These are phyloP conservation scores for Manacus vitellinus DNA, from an alignment of 2,113 vertebrate genomes.

Conservation along the genomic window DNA sequence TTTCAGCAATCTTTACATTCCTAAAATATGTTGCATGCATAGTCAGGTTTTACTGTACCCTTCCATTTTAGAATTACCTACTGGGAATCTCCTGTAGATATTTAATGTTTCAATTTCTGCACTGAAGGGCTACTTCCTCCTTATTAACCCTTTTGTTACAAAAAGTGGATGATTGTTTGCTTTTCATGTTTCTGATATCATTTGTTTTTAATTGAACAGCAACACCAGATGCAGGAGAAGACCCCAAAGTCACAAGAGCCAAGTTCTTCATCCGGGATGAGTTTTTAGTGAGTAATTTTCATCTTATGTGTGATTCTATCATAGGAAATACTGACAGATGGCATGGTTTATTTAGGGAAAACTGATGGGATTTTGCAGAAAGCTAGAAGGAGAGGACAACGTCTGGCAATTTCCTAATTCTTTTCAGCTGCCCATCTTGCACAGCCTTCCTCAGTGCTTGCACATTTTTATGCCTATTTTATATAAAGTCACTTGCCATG, in stretches of 20 bases:
- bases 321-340: conserved; percentile 33
- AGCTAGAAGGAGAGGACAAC: not conserved
- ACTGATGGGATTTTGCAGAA: not conserved
- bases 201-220: conserved; percentile 76
- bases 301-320: not conserved
- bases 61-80: not conserved
- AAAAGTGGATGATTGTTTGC: not conserved
- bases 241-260: conserved; percentile 96
- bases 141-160: not conserved
- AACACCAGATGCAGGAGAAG: conserved; percentile 94
- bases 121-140: not conserved
- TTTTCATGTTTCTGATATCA: not conserved
- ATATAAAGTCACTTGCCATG: not conserved
- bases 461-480: not conserved
- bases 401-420: conserved; percentile 30
- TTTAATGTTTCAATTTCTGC: not conserved
- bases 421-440: not conserved
- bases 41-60: not conserved
- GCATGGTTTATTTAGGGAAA: conserved; percentile 2
- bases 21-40: not conserved
- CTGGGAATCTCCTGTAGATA: not conserved
- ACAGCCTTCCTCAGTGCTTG: not conserved
- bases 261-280: conserved; percentile 99
- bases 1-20: not conserved
- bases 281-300: conserved; percentile 87